These are phyloP conservation scores for Phoeniculus purpureus DNA, from an alignment of 2,797 vertebrate species.

Conservation along the genomic window DNA sequence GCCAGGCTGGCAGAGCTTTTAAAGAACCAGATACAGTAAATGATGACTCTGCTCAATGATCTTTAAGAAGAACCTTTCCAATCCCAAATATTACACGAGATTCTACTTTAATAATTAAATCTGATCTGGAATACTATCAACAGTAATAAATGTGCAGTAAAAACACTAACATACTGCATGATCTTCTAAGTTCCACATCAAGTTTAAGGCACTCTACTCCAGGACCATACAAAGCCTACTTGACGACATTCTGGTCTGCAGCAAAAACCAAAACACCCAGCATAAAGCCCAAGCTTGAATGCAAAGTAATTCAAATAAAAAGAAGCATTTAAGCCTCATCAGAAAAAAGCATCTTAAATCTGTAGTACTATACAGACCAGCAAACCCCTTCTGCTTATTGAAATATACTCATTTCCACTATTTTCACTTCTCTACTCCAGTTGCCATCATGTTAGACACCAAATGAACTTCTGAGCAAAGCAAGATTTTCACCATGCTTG, in stretches of 20 bases:
- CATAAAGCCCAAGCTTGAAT: neutral
- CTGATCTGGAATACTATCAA: neutral
- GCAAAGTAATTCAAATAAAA: neutral
- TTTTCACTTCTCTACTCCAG: neutral
- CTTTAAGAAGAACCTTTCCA: neutral
- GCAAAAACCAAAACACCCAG: neutral
- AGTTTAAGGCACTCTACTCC: neutral
- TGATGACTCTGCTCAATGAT: neutral
- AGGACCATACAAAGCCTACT: neutral
- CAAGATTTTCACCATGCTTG: neutral
- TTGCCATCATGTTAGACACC: neutral
- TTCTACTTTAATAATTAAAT: neutral
- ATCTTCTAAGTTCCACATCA: neutral
- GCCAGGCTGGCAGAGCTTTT: accelerated
- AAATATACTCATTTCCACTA: neutral
- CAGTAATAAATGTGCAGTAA: neutral
- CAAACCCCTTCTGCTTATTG: neutral
- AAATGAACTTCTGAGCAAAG: neutral
- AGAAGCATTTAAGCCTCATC: neutral
- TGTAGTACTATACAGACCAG: neutral
- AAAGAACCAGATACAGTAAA: neutral
- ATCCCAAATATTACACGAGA: neutral
- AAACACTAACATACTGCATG: neutral
- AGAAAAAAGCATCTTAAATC: neutral
- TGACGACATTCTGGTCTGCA: neutral